These are phyloP conservation scores for Tychaedon coryphoeus DNA, from an alignment of 2,113 vertebrate species.

Conservation along the genomic window DNA sequence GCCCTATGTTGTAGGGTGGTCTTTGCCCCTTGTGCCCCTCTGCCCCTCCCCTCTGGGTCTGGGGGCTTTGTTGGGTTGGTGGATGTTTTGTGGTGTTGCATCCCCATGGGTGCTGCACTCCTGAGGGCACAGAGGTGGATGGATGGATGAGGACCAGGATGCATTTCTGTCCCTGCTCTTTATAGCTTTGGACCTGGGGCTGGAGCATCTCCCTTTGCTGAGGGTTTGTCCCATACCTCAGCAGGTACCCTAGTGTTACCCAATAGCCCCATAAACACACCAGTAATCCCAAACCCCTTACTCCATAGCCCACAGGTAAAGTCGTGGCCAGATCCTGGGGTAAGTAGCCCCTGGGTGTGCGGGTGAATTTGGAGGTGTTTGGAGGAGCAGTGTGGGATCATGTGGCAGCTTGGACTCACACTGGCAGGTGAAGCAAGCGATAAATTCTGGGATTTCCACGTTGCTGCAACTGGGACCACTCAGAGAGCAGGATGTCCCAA, in stretches of 20 bases:
- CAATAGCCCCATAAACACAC: neutral
- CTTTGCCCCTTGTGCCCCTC: neutral
- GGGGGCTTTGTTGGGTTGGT: neutral
- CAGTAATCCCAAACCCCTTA: neutral
- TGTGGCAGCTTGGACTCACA: neutral
- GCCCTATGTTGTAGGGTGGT: accelerated
- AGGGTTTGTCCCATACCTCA: neutral
- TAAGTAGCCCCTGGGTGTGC: neutral
- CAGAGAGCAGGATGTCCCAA: neutral
- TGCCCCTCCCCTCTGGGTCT: neutral
- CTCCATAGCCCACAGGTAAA: neutral
- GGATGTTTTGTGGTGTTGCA: neutral
- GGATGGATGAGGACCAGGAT: neutral
- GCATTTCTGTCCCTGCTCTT: neutral
- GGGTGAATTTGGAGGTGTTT: neutral
- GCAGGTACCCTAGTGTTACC: neutral
- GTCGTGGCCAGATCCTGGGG: neutral
- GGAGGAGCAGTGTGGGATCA: accelerated
- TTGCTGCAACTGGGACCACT: accelerated
- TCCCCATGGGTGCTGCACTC: neutral
- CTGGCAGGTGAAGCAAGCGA: neutral
- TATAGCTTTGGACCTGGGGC: neutral
- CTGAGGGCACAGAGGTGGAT: neutral
- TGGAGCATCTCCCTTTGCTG: neutral
- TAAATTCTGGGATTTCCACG: accelerated